Evolutionary conservation across 1,140 invertebrate genomes (phyloP).

Genomic region (Mamestra configurata): DNA sequence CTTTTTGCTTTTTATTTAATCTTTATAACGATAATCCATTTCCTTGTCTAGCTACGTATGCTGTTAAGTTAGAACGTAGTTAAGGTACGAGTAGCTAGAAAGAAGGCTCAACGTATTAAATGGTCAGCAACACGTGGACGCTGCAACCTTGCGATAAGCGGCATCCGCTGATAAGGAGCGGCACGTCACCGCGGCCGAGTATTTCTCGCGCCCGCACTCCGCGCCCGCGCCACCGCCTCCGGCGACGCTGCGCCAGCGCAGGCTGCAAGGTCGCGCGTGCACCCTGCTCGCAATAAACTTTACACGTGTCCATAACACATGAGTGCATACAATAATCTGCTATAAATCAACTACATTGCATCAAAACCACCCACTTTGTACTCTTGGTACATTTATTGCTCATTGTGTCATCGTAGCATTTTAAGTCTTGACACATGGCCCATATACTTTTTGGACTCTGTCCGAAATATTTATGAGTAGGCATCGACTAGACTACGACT

Average conservation of each 20-base stretch:
- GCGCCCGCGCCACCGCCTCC: conserved; percentile 50
- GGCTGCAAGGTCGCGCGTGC: conserved; percentile 63
- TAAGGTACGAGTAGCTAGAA: conserved; percentile 22
- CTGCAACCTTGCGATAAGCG: conserved; percentile 77
- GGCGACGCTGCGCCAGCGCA: conserved; percentile 50
- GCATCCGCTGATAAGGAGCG: conserved; percentile 72
- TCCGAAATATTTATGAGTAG: neutral
- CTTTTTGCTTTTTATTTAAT: neutral
- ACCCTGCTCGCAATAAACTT: conserved; percentile 65
- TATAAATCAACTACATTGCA: conserved; percentile 18
- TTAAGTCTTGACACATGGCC: neutral
- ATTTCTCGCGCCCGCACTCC: conserved; percentile 59
- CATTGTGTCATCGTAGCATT: neutral
- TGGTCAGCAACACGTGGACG: conserved; percentile 75
- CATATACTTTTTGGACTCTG: neutral
- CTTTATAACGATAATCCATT: neutral
- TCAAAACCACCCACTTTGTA: neutral
- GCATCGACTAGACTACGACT: conserved; percentile 32
- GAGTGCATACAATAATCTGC: conserved; percentile 25
- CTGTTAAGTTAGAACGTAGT: conserved; percentile 35
- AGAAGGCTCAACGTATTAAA: conserved; percentile 54
- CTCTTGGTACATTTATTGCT: conserved; percentile 30
- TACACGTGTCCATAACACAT: conserved; percentile 71
- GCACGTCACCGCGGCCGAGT: conserved; percentile 65
- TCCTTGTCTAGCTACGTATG: neutral